Base-by-base conservation (phyloP, 2,888 invertebrate genomes). In the Cosmopolites sordidus region DNA sequence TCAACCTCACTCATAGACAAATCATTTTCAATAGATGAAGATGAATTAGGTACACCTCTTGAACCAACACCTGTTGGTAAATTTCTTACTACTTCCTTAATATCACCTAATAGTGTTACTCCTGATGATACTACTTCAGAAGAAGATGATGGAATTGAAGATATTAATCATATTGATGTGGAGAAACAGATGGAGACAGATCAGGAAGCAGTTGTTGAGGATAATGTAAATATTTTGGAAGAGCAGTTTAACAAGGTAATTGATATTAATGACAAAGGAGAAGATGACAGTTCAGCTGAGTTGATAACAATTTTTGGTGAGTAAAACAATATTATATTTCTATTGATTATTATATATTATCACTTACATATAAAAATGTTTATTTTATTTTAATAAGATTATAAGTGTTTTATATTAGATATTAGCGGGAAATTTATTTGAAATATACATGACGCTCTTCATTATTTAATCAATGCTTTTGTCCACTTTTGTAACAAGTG, bases 1-100 rank as follows among this genome's bases (percentile, higher is more conserved):
- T 37, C 49, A 16, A 39, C 49, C n/a, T 56, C 55, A 39, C 57
- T 67, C 40, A 43, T 68, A 44, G 67, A 68, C 57, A 66, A 67
- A 54, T 63, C 65, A 16, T 64, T 66, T 56, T 68, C 68, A n/a
- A 60, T 67, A 42, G 68, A 68, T 56, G 68, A 68, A 58, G 64
- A 64, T 51, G 60, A 64, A 16, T 51, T 68, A 22, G 62, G 61
- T 4, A 58, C 60, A 16, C 66, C 67, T 12, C 48, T 68, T 37
- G 63, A 64, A 54, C 66, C 67, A 14, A 64, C 59, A 11, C 62
- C 52, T 40, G 58, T 62, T 14, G 46, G 53, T 15, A 44, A 55
- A 53, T 60, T 52, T 56, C 55, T 54, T 22, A 18, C 54, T 46
- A 48, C 51, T 29, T 48, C 58, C n/a, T 49, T 53, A 6, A 40